Conservation (phyloP, 2,113 vertebrate genomes). For the Alaudala cheleensis region DNA sequence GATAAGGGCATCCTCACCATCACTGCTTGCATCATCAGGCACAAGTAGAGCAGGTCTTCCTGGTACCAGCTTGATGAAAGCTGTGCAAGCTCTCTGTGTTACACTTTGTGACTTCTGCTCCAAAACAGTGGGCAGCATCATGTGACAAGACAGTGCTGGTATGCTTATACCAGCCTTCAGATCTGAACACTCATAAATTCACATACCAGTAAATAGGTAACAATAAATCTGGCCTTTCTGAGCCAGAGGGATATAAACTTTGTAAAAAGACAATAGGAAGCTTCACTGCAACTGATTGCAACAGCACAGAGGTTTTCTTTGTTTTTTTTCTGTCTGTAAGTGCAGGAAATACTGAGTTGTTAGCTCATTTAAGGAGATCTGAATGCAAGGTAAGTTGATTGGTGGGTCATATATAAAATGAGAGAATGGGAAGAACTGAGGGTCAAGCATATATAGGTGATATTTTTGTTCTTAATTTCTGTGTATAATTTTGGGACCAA, state of each 20-base stretch:
- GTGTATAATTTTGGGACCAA: neutral
- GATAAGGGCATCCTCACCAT: neutral
- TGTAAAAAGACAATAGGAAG: neutral
- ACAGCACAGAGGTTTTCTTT: neutral
- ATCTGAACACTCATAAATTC: neutral
- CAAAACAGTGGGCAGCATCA: neutral
- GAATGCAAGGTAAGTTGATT: neutral
- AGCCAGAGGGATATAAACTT: neutral
- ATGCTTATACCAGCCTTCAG: neutral
- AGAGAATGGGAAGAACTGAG: neutral
- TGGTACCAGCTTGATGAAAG: neutral
- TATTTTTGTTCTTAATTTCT: neutral
- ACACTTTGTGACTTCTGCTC: neutral
- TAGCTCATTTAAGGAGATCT: neutral
- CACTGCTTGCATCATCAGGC: neutral
- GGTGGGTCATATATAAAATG: neutral
- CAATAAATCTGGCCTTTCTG: conserved; percentile 15
- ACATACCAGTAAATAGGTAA: neutral
- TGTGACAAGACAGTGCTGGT: neutral
- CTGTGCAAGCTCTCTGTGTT: neutral
- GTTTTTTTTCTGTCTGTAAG: neutral
- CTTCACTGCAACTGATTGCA: neutral
- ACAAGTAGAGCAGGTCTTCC: neutral
- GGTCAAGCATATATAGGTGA: neutral
- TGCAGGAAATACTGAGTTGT: neutral